Percentiles rank a stretch among this genome's conserved stretches.
Conservation (phyloP, 2,113 vertebrate genomes). For the Prinia subflava region DNA sequence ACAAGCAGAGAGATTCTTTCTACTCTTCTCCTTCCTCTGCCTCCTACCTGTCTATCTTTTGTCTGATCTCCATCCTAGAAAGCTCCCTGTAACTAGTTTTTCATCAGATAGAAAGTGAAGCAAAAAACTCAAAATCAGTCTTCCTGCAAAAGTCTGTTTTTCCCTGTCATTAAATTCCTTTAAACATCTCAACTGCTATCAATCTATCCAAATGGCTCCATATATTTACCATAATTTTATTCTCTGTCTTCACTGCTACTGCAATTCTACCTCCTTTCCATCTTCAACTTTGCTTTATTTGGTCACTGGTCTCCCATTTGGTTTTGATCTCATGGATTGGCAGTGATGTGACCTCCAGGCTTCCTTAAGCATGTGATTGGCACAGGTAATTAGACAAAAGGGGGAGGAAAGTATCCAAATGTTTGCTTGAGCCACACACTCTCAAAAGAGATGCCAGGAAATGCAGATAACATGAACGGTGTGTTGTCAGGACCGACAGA, state of each 20-base stretch:
- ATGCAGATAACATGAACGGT: background rate
- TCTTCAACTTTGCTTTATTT: background rate
- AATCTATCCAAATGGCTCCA: background rate
- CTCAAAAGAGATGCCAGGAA: background rate
- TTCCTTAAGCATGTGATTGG: background rate
- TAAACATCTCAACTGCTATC: background rate
- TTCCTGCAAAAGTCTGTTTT: background rate
- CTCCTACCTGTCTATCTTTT: background rate
- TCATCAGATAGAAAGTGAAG: background rate
- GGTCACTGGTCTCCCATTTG: background rate
- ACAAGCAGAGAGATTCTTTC: background rate
- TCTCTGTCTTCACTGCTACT: background rate
- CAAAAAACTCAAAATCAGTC: background rate
- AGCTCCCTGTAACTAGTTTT: background rate
- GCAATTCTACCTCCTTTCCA: background rate
- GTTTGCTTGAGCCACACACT: background rate
- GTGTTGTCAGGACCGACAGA: background rate
- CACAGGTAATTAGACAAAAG: background rate
- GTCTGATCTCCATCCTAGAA: background rate
- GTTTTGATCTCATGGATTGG: background rate
- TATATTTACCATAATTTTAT: background rate
- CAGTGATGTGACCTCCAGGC: background rate
- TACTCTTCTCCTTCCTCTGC: background rate
- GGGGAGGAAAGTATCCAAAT: background rate
- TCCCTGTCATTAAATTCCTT: background rate